Evolutionary conservation across 92 coral and sea anemone genomes (phyloP), one percentile per base, ranked within the genome.

Genomic region (Nematostella vectensis): DNA sequence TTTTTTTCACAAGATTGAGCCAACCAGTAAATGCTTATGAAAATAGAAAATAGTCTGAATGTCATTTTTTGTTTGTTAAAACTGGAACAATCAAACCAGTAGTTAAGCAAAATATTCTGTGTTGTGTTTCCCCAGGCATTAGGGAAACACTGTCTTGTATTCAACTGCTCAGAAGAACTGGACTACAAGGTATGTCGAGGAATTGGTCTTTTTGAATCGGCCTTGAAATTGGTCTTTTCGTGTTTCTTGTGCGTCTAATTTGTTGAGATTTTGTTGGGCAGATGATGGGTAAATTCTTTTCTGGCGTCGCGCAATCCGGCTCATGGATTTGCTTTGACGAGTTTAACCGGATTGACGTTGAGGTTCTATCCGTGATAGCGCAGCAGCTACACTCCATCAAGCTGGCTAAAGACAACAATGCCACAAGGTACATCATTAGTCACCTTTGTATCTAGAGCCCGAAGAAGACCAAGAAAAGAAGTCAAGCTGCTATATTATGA

Each of bases 201-300:
- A n/a, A n/a, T n/a, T n/a, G 66, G 55, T 25, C 12, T 23, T 11
- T 24, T 1, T 27, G 60, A n/a, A n/a, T n/a, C n/a, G n/a, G n/a
- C n/a, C n/a, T 57, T 18, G 2, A 18, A 24, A 4, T 11, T 20
- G 16, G 19, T 16, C 19, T 43, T 16, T 16, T 23, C 21, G 49
- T 42, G 11, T 23, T 43, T 4, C 16, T 23, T 43, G 16, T 16
- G 49, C 21, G 49, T 16, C 22, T 45, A n/a, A n/a, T n/a, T n/a
- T n/a, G n/a, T n/a, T n/a, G n/a, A n/a, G n/a, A n/a, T n/a, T n/a
- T n/a, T n/a, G n/a, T 33, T 37, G 25, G 48, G 17, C 61, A 91
- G 98, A 91, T 91, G 98, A 87, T 88, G 83, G 98, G 96, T 54
- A 91, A 87, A 79, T 80, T 91, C 56, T 91, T 91, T 74, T 86